Evolutionary conservation across 2,888 invertebrate genomes (phyloP).

Genomic region (Diplolepis rosae): DNA sequence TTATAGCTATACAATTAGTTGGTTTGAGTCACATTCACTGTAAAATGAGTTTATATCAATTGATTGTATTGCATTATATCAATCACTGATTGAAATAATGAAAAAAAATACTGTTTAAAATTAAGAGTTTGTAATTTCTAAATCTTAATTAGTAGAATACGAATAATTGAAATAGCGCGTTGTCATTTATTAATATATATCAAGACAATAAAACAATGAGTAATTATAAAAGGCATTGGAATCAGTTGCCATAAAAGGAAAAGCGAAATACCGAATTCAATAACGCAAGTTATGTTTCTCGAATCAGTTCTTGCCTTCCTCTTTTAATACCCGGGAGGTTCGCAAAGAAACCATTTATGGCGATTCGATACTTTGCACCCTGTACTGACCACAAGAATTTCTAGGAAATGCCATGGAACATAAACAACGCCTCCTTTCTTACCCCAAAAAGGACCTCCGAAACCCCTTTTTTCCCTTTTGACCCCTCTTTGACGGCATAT

Average conservation of each 20-base stretch:
- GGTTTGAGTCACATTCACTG: no score
- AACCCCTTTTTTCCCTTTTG: not conserved
- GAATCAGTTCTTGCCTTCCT: not conserved
- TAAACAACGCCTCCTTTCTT: not conserved
- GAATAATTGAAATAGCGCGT: no score
- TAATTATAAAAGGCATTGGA: conserved; percentile 13
- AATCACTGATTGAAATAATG: no score
- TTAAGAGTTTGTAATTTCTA: no score
- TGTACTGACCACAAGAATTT: not conserved
- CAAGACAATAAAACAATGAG: no score
- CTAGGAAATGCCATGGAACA: conserved; percentile 15
- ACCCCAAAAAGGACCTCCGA: not conserved
- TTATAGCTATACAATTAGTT: no score
- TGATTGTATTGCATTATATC: no score
- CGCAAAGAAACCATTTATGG: conserved; percentile 21
- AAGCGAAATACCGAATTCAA: conserved; percentile 19
- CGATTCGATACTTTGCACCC: conserved; percentile 28
- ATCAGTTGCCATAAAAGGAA: conserved; percentile 13
- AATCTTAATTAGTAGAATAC: no score
- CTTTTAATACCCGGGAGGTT: conserved; percentile 19
- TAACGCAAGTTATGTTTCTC: conserved; percentile 8
- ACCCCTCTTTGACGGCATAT: not conserved
- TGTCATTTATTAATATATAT: no score
- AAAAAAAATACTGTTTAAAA: no score
- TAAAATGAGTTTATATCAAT: no score